Percentiles rank a stretch among this genome's conserved stretches.
phyloP scores from a whole-genome alignment of 2,888 invertebrate genomes.

The Diarsia mendica region DNA sequence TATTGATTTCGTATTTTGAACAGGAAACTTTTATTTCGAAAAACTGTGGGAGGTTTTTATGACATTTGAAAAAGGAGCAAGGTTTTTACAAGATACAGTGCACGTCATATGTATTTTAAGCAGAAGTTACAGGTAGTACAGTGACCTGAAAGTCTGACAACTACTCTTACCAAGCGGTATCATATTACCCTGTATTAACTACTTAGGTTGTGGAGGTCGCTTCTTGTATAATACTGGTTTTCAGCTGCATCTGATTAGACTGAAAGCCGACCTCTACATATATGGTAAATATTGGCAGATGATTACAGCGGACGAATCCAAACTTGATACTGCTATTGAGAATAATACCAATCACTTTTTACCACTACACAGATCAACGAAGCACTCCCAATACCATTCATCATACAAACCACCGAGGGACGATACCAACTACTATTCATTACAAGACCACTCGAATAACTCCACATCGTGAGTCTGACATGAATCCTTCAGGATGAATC shows the following conservation, averaged over 20 bases:
- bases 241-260: too few relatives aligned
- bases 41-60: not conserved
- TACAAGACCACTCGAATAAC: not conserved
- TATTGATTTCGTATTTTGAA: constrained; percentile 15
- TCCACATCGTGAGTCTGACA: not conserved
- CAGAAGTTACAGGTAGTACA: too few relatives aligned
- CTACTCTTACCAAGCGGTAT: too few relatives aligned
- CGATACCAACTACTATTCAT: not conserved
- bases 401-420: not conserved
- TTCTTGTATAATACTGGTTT: too few relatives aligned
- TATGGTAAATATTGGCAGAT: too few relatives aligned
- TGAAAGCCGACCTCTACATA: too few relatives aligned
- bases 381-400: not conserved
- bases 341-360: not conserved
- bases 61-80: not conserved
- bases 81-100: not conserved
- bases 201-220: too few relatives aligned
- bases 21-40: not conserved
- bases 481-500: not conserved
- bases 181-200: too few relatives aligned
- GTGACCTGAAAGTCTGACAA: too few relatives aligned
- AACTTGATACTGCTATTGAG: not conserved
- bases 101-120: too few relatives aligned
- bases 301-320: not conserved
- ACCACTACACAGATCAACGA: not conserved